Conservation (phyloP, 2,888 invertebrate genomes). For the Caenorhabditis sp. region DNA sequence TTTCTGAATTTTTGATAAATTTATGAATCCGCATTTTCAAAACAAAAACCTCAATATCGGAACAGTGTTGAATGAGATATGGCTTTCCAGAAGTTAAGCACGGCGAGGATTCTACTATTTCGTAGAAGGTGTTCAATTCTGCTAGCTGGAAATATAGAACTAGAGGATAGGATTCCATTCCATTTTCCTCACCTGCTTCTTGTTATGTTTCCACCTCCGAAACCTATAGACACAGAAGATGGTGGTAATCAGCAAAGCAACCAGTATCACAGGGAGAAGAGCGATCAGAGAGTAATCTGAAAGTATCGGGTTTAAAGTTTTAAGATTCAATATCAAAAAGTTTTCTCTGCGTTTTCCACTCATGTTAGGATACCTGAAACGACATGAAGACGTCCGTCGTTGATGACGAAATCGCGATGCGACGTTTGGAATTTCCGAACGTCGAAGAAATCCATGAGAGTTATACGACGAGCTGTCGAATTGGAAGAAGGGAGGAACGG, state of each 20-base stretch:
- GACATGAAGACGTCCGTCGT: slow-evolving; percentile 60
- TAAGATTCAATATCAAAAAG: background rate
- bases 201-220: slow-evolving; percentile 66
- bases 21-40: too few species aligned
- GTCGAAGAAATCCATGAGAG: slow-evolving; percentile 66
- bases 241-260: slow-evolving; percentile 63
- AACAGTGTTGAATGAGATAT: slow-evolving; percentile 56
- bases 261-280: slow-evolving; percentile 72
- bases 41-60: slow-evolving; percentile 36
- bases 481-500: slow-evolving; percentile 29
- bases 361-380: slow-evolving; percentile 54
- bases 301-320: too few species aligned
- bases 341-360: slow-evolving; percentile 33
- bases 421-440: slow-evolving; percentile 61
- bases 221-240: slow-evolving; percentile 68
- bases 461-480: slow-evolving; percentile 50
- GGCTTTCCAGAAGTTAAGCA: slow-evolving; percentile 61
- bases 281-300: slow-evolving; percentile 74
- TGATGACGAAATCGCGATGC: slow-evolving; percentile 59
- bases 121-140: slow-evolving; percentile 68
- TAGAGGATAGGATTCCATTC: background rate
- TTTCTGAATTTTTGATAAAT: slow-evolving; percentile 45
- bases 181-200: slow-evolving; percentile 56
- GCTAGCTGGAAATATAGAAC: slow-evolving; percentile 60
- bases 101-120: slow-evolving; percentile 67